Evolutionary conservation across 2,113 vertebrate species (phyloP), one percentile per base, ranked within the genome.

Genomic region (Oplegnathus fasciatus): DNA sequence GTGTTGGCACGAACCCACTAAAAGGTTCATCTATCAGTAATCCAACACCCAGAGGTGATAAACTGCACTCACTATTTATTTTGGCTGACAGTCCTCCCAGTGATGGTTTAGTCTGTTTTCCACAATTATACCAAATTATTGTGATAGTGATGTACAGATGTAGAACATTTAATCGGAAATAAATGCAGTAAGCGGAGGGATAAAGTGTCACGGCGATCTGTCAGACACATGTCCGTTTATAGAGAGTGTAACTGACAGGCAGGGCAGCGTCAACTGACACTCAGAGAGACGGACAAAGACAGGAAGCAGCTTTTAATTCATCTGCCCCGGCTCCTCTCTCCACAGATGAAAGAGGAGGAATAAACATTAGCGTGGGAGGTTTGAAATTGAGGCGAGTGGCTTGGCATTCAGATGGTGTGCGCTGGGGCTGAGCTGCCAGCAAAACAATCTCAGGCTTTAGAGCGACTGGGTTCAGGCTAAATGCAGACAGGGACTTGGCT

Each of bases 281-380:
- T n/a, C 57, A 13, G 26, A 5, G 52, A 32, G 54, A 71, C 62
- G 4, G 61, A 68, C 78, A 22, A 6, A 72, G 74, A 74, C 24
- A 15, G 46, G 60, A 58, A 75, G 18, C 68, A 32, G 73, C 64
- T 75, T 77, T 61, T 54, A 73, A 24, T 40, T 58, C 58, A 10
- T 18, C 60, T 6, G 26, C 17, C 14, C 1, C 37, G 17, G 26
- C 58, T 79, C 75, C 32, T 72, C 60, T 50, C 44, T 46, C 34
- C 54, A 0, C 80, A 55, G 40, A 75, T 46, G 2, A 89, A 55
- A 60, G 76, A 67, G 60, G 46, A 74, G 83, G 62, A 70, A 70
- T 17, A 61, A 80, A 74, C 73, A 55, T 83, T 66, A 73, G 67
- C 40, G 82, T 86, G 48, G 89, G 87, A 84, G 83, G 78, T 78